Conservation (phyloP, 1,140 invertebrate genomes). For the Drosophila kikkawai region DNA sequence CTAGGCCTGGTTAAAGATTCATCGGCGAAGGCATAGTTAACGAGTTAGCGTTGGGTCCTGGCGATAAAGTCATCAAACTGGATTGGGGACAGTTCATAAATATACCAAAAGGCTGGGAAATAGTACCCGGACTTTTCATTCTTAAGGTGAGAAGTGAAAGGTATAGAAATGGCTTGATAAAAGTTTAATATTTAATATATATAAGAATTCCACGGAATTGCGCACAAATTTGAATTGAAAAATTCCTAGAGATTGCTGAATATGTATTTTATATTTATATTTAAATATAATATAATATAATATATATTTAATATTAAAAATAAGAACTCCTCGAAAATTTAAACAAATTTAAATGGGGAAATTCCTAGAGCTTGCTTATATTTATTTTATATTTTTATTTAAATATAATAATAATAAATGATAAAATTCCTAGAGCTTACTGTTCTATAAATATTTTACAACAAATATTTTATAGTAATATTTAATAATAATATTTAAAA, state of each 20-base stretch:
- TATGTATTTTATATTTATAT: no score
- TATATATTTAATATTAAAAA: not conserved
- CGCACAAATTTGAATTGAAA: no score
- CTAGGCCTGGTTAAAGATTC: conserved; percentile 17
- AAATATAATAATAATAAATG: no score
- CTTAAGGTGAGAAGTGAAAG: not conserved
- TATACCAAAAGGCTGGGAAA: not conserved
- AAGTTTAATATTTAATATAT: no score
- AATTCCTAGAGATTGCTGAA: no score
- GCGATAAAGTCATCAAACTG: conserved; percentile 17
- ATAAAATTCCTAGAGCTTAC: no score
- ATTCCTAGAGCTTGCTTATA: not conserved
- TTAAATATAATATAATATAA: no score
- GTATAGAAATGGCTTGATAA: not conserved
- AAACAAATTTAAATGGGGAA: not conserved
- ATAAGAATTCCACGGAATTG: no score
- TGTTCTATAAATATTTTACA: no score
- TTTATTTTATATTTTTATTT: no score
- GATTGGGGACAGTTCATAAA: conserved; percentile 19
- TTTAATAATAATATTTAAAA: no score
- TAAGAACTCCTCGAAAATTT: accelerated
- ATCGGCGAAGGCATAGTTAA: conserved; percentile 7
- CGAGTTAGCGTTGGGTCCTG: conserved; percentile 2
- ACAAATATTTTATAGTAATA: no score
- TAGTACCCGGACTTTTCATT: not conserved